These are phyloP conservation scores for Nothocercus nigrocapillus DNA, from an alignment of 2,113 vertebrate species.

Conservation along the genomic window DNA sequence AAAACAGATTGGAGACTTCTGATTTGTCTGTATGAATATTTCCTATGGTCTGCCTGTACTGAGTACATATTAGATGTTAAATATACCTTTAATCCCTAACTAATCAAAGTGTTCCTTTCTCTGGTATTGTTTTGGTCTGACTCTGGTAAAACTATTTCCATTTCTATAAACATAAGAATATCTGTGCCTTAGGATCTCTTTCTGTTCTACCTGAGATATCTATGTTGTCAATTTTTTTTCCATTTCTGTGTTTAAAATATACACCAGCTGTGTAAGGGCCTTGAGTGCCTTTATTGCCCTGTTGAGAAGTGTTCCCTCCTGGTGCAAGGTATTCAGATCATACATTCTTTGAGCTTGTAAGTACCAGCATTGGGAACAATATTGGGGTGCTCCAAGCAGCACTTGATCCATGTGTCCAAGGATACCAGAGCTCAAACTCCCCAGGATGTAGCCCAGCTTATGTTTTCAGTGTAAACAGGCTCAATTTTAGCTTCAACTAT, in stretches of 20 bases:
- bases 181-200: neutral
- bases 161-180: neutral
- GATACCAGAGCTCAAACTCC: neutral
- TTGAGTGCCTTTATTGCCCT: neutral
- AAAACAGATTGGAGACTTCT: neutral
- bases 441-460: neutral
- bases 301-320: neutral
- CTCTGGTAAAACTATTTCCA: neutral
- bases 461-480: neutral
- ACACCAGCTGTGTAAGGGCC: neutral
- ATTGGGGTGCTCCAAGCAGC: neutral
- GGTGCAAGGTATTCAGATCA: neutral
- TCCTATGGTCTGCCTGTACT: neutral
- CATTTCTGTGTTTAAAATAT: neutral
- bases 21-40: neutral
- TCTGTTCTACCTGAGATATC: neutral
- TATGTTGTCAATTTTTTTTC: neutral
- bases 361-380: neutral
- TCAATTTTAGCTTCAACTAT: neutral
- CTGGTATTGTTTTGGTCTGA: neutral
- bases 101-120: neutral
- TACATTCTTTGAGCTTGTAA: neutral
- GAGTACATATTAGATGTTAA: neutral
- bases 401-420: neutral
- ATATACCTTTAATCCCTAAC: neutral